Evolutionary conservation across 1,140 invertebrate genomes (phyloP).

Genomic region (Neodiprion fabricii): DNA sequence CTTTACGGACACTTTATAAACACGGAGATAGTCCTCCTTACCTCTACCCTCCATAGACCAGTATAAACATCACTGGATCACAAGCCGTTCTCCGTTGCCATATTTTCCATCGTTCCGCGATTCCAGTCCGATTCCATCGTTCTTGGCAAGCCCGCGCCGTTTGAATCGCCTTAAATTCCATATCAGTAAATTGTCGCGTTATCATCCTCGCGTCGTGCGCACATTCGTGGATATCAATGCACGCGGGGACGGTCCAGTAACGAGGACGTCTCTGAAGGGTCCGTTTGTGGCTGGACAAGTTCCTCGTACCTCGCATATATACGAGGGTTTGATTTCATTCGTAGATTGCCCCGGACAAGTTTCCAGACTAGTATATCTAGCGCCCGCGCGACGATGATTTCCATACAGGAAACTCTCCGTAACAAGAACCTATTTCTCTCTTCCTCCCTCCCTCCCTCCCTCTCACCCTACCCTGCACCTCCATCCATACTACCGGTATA

Average conservation of each 20-base stretch:
- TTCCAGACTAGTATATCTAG: conserved; percentile 34
- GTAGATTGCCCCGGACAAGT: conserved; percentile 38
- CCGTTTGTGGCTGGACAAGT: conserved; percentile 34
- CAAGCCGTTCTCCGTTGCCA: too few species aligned
- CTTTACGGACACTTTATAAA: too few species aligned
- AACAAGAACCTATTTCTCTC: conserved; percentile 46
- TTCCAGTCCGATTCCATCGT: too few species aligned
- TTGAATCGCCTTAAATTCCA: too few species aligned
- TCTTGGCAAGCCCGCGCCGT: too few species aligned
- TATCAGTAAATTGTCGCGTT: too few species aligned
- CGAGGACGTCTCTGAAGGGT: conserved; percentile 18
- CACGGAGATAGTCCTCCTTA: too few species aligned
- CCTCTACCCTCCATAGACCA: too few species aligned
- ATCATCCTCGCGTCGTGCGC: too few species aligned
- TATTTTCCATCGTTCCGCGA: too few species aligned
- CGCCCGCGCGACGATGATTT: conserved; percentile 41
- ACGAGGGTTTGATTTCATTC: conserved; percentile 48
- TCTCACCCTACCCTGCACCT: not conserved
- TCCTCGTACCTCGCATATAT: conserved; percentile 26
- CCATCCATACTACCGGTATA: not conserved
- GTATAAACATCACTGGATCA: too few species aligned
- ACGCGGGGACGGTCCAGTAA: not conserved
- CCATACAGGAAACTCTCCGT: conserved; percentile 57
- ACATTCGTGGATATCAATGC: too few species aligned
- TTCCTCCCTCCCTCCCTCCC: conserved; percentile 27